Conservation (phyloP, 2,113 vertebrate genomes). For the Strigops habroptila region DNA sequence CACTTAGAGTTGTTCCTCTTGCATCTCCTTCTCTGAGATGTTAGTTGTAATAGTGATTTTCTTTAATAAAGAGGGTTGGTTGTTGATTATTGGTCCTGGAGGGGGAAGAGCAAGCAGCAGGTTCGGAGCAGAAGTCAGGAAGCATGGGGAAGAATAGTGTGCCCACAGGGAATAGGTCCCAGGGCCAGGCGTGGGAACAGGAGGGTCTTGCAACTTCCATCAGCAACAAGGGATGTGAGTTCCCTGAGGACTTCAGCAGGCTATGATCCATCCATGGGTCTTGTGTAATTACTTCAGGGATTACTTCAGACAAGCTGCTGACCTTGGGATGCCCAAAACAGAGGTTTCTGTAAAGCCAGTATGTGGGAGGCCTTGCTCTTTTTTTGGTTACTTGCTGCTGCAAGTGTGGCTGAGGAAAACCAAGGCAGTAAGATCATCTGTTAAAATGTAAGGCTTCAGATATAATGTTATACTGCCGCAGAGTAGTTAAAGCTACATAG, state of each 20-base stretch:
- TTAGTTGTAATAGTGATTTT: neutral
- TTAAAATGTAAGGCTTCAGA: neutral
- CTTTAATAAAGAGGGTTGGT: neutral
- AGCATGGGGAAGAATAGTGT: fast-evolving
- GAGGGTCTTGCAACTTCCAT: neutral
- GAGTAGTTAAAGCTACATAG: neutral
- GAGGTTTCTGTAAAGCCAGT: neutral
- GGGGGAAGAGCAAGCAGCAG: neutral
- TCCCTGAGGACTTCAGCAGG: neutral
- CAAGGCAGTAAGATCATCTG: neutral
- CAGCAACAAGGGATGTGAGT: neutral
- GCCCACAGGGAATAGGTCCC: neutral
- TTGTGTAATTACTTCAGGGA: neutral
- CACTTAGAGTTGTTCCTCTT: fast-evolving
- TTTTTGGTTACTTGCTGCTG: neutral
- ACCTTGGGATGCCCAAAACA: neutral
- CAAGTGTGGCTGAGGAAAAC: neutral
- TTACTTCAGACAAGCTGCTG: neutral
- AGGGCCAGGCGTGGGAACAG: neutral
- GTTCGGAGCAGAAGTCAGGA: neutral
- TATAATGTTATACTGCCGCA: neutral
- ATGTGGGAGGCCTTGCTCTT: neutral
- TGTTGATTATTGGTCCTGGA: neutral
- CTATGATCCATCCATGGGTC: neutral
- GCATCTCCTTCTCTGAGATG: neutral